These are phyloP conservation scores for Araneus ventricosus DNA, from an alignment of 1,140 invertebrate species.

Conservation along the genomic window DNA sequence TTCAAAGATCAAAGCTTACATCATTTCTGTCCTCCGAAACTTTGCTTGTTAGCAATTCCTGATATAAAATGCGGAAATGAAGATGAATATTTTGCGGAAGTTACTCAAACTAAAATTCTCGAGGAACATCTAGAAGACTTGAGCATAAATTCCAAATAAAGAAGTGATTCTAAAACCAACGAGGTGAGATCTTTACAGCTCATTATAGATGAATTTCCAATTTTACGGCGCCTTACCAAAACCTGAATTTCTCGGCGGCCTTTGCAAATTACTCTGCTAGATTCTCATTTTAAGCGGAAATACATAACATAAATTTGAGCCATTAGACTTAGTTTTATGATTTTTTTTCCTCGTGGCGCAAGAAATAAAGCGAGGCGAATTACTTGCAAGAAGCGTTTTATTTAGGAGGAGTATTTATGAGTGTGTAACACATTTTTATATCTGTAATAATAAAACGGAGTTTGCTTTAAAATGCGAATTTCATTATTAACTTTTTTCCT, in stretches of 20 bases:
- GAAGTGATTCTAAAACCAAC: slow-evolving; percentile 26
- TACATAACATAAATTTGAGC: slow-evolving; percentile 32
- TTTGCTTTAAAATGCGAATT: not conserved
- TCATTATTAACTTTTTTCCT: too few species aligned
- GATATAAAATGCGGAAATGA: not conserved
- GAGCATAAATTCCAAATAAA: slow-evolving; percentile 52
- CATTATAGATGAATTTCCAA: slow-evolving; percentile 52
- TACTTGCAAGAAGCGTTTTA: not conserved
- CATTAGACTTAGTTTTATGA: slow-evolving; percentile 34
- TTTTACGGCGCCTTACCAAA: slow-evolving; percentile 4
- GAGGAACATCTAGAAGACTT: not conserved
- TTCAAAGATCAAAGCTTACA: too few species aligned
- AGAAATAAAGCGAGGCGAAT: not conserved
- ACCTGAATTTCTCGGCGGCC: not conserved
- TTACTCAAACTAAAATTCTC: not conserved
- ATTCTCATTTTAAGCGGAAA: slow-evolving; percentile 12
- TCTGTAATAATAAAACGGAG: not conserved
- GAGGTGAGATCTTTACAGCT: slow-evolving; percentile 49
- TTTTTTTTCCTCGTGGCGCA: not conserved
- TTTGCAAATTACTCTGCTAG: not conserved
- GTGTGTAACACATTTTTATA: not conserved
- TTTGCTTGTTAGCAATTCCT: not conserved
- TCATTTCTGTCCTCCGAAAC: not conserved
- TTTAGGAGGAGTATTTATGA: not conserved
- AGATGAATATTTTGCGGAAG: not conserved